These are phyloP conservation scores for Nansenia antarctica DNA, from an alignment of 2,113 vertebrate species.

Conservation along the genomic window DNA sequence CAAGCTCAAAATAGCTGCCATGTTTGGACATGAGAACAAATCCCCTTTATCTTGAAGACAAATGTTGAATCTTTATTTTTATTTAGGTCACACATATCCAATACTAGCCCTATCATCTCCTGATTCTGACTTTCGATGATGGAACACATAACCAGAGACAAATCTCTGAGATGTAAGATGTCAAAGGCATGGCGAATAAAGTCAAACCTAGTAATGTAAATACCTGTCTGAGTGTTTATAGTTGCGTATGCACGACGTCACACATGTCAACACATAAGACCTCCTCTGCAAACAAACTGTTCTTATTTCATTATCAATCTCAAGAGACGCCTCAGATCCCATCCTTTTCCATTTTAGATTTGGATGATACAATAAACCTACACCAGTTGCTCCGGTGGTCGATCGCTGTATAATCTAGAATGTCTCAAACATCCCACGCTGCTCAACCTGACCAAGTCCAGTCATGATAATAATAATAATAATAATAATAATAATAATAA, in stretches of 20 bases:
- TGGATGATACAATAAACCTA: no score
- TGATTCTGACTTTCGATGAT: background rate
- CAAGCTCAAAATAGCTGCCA: slow-evolving; percentile 5
- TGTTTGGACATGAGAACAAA: background rate
- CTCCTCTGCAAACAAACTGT: slow-evolving; percentile 21
- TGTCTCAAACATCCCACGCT: no score
- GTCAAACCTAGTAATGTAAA: slow-evolving; percentile 1
- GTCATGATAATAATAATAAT: no score
- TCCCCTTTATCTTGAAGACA: slow-evolving; percentile 13
- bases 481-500: no score
- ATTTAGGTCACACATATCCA: background rate
- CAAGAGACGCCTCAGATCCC: no score
- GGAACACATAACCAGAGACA: background rate
- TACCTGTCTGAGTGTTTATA: slow-evolving; percentile 29
- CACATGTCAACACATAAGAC: slow-evolving; percentile 16
- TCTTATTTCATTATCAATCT: no score
- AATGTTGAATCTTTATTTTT: background rate
- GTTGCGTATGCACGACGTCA: slow-evolving; percentile 23
- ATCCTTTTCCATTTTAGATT: no score
- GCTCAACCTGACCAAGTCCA: no score
- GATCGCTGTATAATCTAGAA: no score
- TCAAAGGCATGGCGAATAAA: background rate
- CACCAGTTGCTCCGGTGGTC: no score
- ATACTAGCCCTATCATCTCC: background rate
- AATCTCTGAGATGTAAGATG: background rate